Conservation (phyloP, 2,797 vertebrate species). For the Lepidocolaptes lacrymiger region DNA sequence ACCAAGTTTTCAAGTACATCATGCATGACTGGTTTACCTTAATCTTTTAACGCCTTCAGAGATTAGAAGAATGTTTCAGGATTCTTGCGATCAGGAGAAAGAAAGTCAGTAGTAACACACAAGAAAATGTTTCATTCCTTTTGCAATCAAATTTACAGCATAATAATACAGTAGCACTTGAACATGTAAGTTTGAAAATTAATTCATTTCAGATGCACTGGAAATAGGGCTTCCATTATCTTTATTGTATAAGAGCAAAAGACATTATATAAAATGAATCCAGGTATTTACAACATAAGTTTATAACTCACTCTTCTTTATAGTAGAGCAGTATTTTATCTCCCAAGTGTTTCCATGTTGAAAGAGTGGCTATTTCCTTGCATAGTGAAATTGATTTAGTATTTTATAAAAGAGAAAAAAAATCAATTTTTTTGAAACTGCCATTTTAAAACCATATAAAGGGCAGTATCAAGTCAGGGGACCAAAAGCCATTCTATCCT, state of each 20-base stretch:
- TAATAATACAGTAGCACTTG: not conserved
- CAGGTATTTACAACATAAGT: not conserved
- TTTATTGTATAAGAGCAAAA: not conserved
- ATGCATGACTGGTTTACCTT: not conserved
- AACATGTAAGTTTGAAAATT: not conserved
- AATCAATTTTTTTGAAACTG: not conserved
- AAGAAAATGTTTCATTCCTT: not conserved
- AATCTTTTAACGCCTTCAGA: not conserved
- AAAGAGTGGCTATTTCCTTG: not conserved
- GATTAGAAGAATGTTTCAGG: not conserved
- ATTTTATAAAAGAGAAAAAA: not conserved
- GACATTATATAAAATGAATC: not conserved
- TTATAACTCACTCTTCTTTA: not conserved
- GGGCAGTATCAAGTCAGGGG: not conserved
- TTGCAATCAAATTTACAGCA: not conserved
- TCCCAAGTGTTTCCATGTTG: not conserved
- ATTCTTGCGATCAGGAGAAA: not conserved
- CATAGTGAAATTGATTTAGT: not conserved
- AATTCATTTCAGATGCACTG: not conserved
- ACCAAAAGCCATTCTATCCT: not conserved
- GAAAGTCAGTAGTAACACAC: not conserved
- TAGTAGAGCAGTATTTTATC: not conserved
- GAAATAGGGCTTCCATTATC: not conserved
- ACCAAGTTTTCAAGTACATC: not conserved
- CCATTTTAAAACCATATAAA: not conserved